These are phyloP conservation scores for Dilophus febrilis DNA, from an alignment of 2,888 invertebrate species.

Conservation along the genomic window DNA sequence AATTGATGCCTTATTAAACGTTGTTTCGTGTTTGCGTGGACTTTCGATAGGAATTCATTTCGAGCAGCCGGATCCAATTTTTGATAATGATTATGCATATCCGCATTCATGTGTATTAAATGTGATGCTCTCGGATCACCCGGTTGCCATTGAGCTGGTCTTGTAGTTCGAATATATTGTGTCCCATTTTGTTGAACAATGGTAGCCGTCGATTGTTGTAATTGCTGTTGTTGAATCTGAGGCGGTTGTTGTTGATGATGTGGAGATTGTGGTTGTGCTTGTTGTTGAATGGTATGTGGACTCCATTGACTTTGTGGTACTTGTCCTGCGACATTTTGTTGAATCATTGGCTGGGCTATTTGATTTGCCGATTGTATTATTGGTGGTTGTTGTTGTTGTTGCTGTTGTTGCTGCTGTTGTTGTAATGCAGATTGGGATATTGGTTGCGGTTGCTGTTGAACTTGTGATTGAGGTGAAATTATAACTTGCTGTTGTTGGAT, in stretches of 20 bases:
- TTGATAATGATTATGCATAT: conserved; percentile 67
- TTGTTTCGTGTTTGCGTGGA: conserved; percentile 30
- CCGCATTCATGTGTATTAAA: conserved; percentile 64
- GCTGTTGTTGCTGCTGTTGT: conserved; percentile 36
- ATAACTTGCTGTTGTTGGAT: conserved; percentile 30
- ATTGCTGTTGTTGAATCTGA: conserved; percentile 5
- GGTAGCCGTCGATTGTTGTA: not conserved
- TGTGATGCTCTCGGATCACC: conserved; percentile 34
- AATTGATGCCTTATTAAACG: conserved; percentile 37
- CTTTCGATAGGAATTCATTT: conserved; percentile 60
- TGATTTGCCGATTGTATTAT: not conserved
- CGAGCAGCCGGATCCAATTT: conserved; percentile 66
- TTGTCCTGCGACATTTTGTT: conserved; percentile 28
- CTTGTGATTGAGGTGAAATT: conserved; percentile 28
- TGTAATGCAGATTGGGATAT: conserved; percentile 34
- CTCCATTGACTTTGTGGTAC: conserved; percentile 21
- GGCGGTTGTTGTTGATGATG: conserved; percentile 9
- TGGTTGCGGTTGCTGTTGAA: conserved; percentile 24
- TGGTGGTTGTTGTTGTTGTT: not conserved
- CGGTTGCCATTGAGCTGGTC: conserved; percentile 19
- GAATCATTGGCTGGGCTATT: conserved; percentile 20
- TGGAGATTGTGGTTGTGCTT: conserved; percentile 8
- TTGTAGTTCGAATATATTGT: conserved; percentile 16
- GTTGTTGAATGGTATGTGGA: conserved; percentile 19
- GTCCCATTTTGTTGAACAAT: not conserved